Evolutionary conservation across 1,140 invertebrate species (phyloP).

Genomic region (Sitobion miscanthi): DNA sequence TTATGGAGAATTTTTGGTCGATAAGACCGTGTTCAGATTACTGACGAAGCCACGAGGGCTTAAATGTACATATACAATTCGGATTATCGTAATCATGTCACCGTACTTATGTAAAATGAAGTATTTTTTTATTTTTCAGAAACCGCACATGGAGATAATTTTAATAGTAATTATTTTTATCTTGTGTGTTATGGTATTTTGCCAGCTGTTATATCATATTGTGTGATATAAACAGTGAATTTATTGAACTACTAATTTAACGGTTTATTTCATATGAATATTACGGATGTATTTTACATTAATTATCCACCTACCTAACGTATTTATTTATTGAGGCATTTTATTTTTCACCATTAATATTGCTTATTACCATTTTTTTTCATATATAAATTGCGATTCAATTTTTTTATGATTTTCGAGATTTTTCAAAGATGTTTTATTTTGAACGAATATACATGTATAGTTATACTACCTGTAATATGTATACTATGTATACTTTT

Average conservation of each 20-base stretch:
- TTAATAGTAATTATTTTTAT: background rate
- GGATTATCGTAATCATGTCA: background rate
- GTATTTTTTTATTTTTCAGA: background rate
- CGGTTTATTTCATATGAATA: background rate
- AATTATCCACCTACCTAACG: background rate
- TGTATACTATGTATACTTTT: background rate
- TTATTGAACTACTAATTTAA: background rate
- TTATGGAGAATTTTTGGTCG: background rate
- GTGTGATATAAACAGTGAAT: background rate
- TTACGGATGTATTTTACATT: background rate
- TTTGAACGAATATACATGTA: background rate
- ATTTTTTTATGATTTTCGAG: background rate
- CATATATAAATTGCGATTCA: too few species aligned
- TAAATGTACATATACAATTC: background rate
- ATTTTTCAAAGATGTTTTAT: background rate
- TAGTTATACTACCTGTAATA: background rate
- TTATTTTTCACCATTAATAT: background rate
- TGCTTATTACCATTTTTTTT: background rate
- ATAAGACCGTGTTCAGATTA: constrained; percentile 9
- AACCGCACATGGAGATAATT: background rate
- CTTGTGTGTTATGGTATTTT: background rate
- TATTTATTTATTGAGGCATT: background rate
- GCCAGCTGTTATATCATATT: too few species aligned
- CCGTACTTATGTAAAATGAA: background rate
- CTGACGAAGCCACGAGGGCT: background rate